Evolutionary conservation across 2,797 vertebrate species (phyloP).

Genomic region (Masticophis lateralis): DNA sequence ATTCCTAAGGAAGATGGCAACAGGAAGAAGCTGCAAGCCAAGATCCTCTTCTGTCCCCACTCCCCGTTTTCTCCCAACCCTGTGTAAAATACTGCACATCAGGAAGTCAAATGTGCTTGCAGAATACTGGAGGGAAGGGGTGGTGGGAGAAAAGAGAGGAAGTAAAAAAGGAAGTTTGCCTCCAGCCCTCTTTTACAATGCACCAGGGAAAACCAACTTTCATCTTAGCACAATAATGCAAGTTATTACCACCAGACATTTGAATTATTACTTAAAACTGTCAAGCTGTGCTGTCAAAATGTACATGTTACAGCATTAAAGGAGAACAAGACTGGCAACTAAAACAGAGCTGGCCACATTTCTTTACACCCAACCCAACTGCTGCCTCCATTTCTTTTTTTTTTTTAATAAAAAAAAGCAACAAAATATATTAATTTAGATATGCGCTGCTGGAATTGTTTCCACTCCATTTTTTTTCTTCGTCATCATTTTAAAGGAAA

Average conservation of each 20-base stretch:
- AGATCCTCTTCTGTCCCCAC: background rate
- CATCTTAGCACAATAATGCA: conserved; percentile 70
- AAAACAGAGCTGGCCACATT: conserved; percentile 29
- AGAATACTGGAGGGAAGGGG: conserved; percentile 23
- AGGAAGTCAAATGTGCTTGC: conserved; percentile 12
- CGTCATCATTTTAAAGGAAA: conserved; percentile 24
- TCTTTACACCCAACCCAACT: conserved; percentile 33
- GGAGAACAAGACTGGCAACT: conserved; percentile 76
- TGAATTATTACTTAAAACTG: conserved; percentile 65
- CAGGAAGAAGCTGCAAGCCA: background rate
- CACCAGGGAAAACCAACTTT: conserved; percentile 73
- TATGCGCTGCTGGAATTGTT: conserved; percentile 44
- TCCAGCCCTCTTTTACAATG: conserved; percentile 62
- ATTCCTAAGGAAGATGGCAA: background rate
- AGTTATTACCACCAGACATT: conserved; percentile 63
- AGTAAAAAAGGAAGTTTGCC: conserved; percentile 62
- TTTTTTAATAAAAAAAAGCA: background rate
- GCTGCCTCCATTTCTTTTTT: conserved; percentile 28
- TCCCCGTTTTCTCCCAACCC: background rate
- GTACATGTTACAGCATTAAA: conserved; percentile 65
- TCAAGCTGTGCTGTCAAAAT: conserved; percentile 70
- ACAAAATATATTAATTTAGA: background rate
- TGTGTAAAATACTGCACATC: conserved; percentile 12
- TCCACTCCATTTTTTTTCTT: conserved; percentile 30
- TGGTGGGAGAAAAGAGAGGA: background rate